A percentile compares a stretch with the other conserved stretches of the same genome.
Evolutionary conservation across 2,888 invertebrate genomes (phyloP).

Genomic region (Gortyna flavago): DNA sequence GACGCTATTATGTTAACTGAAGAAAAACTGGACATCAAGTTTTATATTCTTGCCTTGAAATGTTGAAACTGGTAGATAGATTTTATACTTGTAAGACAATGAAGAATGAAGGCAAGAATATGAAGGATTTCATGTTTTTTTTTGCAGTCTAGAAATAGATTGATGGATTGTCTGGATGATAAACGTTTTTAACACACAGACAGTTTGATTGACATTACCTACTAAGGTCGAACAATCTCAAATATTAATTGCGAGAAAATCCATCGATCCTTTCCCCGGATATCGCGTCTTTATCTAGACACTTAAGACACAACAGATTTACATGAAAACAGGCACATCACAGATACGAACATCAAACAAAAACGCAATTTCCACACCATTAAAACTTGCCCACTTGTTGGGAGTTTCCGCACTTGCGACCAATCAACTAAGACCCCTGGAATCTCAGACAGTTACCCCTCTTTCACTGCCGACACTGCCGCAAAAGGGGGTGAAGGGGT

Average conservation of each 20-base stretch:
- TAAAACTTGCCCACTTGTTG: slow-evolving; percentile 83
- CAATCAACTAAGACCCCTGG: slow-evolving; percentile 63
- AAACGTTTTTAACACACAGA: not conserved
- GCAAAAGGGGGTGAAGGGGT: slow-evolving; percentile 46
- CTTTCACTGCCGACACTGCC: not conserved
- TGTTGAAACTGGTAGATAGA: slow-evolving; percentile 11
- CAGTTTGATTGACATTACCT: not conserved
- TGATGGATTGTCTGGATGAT: not conserved
- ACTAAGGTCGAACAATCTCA: not conserved
- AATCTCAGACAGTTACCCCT: slow-evolving; percentile 29
- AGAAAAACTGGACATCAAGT: slow-evolving; percentile 35
- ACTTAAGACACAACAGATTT: slow-evolving; percentile 73
- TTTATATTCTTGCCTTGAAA: slow-evolving; percentile 26
- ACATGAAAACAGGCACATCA: slow-evolving; percentile 77
- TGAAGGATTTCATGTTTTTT: not conserved
- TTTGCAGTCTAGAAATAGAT: not conserved
- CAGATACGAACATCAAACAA: slow-evolving; percentile 80
- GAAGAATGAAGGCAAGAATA: not conserved
- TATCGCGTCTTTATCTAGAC: slow-evolving; percentile 45
- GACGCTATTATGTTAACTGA: slow-evolving; percentile 55
- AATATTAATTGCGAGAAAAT: slow-evolving; percentile 13
- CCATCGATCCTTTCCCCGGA: not conserved
- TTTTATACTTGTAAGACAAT: slow-evolving; percentile 25
- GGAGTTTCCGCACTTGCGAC: slow-evolving; percentile 66
- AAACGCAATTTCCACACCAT: slow-evolving; percentile 85